Conservation (phyloP, 2,113 vertebrate genomes). For the Crotalus tigris region DNA sequence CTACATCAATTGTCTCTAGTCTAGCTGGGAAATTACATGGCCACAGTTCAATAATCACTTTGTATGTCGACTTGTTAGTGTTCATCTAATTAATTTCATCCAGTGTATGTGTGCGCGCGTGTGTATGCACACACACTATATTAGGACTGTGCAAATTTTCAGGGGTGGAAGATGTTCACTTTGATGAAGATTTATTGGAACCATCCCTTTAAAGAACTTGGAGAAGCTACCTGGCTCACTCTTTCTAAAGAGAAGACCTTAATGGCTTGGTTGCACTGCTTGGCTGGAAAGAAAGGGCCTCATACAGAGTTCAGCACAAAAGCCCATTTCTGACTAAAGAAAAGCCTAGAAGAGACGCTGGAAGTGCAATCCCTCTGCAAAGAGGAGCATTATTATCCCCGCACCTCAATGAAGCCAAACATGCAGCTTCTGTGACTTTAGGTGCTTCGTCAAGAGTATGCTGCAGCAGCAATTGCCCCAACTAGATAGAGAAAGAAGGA, state of each 20-base stretch:
- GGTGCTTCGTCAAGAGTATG: neutral
- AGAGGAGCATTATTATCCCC: neutral
- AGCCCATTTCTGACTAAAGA: neutral
- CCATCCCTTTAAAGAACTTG: neutral
- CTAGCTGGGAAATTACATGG: slow-evolving; percentile 1
- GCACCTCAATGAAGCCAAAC: neutral
- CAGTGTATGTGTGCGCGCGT: neutral
- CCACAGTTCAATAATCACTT: neutral
- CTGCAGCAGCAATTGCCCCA: neutral
- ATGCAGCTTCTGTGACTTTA: neutral
- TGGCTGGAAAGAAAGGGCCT: neutral
- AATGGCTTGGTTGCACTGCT: neutral
- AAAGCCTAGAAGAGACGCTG: neutral
- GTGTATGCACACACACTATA: neutral
- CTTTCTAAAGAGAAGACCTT: neutral
- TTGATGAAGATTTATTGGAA: neutral
- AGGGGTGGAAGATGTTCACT: neutral
- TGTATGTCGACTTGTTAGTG: neutral
- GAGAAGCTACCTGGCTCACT: neutral
- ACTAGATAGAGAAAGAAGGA: neutral
- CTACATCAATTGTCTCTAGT: neutral
- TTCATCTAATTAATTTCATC: neutral
- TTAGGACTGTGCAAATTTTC: neutral
- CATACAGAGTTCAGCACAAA: neutral
- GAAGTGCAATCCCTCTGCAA: neutral